These are phyloP conservation scores for Muricea muricata DNA, from an alignment of 92 coral and sea anemone species.

Conservation along the genomic window DNA sequence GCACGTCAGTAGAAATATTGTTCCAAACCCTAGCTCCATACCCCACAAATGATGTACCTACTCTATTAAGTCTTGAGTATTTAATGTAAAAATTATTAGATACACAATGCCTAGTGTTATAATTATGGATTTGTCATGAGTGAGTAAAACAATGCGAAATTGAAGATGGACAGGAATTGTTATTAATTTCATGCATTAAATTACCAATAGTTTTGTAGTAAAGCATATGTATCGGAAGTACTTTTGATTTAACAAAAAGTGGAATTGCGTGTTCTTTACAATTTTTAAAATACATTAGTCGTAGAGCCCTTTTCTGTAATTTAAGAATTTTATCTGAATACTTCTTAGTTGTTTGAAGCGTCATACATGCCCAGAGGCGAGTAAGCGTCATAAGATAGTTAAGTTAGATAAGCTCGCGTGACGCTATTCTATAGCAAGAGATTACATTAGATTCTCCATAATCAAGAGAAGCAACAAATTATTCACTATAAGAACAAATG, in stretches of 20 bases:
- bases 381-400: too few relatives aligned
- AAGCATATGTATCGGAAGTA: not conserved
- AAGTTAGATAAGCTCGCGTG: too few relatives aligned
- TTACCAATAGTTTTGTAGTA: conserved; percentile 10
- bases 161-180: not conserved
- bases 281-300: conserved; percentile 14
- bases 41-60: not conserved
- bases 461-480: too few relatives aligned
- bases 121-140: not conserved
- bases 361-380: too few relatives aligned
- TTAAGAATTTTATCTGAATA: too few relatives aligned
- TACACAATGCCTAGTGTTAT: not conserved
- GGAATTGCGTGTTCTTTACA: conserved; percentile 23
- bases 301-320: conserved; percentile 14
- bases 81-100: not conserved
- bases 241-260: conserved; percentile 4
- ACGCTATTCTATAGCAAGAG: too few relatives aligned
- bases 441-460: too few relatives aligned
- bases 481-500: too few relatives aligned
- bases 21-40: not conserved
- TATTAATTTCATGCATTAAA: conserved; percentile 46
- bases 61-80: not conserved
- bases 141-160: not conserved
- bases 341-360: too few relatives aligned
- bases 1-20: not conserved